Conservation (phyloP, 2,113 vertebrate genomes). For the Leptosomus discolor region DNA sequence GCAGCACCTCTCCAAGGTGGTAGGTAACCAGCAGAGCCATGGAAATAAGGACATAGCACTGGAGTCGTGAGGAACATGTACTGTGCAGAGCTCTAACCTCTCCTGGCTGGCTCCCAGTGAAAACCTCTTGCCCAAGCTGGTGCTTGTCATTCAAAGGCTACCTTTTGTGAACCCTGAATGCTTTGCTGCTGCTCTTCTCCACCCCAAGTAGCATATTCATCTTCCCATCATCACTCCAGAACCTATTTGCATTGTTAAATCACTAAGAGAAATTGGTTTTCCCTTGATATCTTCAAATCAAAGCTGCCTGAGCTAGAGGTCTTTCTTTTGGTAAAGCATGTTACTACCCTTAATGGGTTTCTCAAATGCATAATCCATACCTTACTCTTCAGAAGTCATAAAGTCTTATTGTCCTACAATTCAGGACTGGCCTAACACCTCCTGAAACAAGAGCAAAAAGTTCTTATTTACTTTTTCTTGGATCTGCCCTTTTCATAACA, state of each 20-base stretch:
- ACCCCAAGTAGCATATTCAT: neutral
- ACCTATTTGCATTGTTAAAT: conserved; percentile 9
- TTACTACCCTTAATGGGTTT: neutral
- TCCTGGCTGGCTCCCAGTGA: neutral
- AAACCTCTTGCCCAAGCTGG: neutral
- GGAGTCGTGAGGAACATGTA: neutral
- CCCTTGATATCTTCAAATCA: neutral
- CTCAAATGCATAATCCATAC: neutral
- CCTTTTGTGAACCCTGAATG: neutral
- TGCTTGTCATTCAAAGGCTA: neutral
- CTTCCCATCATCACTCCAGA: neutral
- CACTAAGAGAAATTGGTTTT: neutral
- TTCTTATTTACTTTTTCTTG: neutral
- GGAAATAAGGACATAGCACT: neutral
- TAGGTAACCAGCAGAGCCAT: neutral
- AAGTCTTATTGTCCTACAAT: neutral
- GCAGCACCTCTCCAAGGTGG: neutral
- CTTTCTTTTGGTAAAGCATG: neutral
- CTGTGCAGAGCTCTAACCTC: neutral
- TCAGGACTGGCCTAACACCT: neutral
- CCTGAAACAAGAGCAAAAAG: neutral
- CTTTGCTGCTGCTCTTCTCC: neutral
- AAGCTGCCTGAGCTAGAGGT: neutral
- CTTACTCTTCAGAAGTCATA: neutral
- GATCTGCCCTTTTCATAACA: neutral